Base-by-base conservation (phyloP, 1,140 invertebrate species). In the Araneus ventricosus region DNA sequence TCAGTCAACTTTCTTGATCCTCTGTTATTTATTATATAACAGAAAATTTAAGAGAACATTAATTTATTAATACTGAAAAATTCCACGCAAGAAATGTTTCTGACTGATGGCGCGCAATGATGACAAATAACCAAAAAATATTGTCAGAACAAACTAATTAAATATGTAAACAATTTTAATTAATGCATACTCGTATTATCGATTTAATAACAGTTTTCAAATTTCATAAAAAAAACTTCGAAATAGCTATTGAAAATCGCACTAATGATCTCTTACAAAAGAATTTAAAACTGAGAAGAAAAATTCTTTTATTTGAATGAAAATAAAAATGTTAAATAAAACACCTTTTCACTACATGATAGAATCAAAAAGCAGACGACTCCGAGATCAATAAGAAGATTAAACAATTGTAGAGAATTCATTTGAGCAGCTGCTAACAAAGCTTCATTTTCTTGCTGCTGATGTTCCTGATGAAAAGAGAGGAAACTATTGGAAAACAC, bases 371-470 rank as follows among this genome's bases (percentile, higher is more conserved):
- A 22, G 70, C 70, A 75, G 8, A 34, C 17, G 30, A 37, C 14
- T 17, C 22, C 17, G 27, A 34, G 70, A 75, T 75, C 70, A 75
- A 75, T 75, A 75, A 75, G 22, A 75, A 75, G 70, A 75, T 75
- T 75, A 75, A 75, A 75, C 37, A 75, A 75, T 75, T 75, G 70
- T 75, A 75, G 59, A 37, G 70, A 34, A 75, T 75, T 75, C 70
- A 37, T 75, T 75, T 75, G 17, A 20, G 14, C 70, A 75, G 70
- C 70, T 75, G 34, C 30, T 30, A 37, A 75, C 70, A 75, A 75
- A 75, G 70, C 70, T 37, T 75, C 30, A 34, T 20, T 75, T 75
- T 37, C 34, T 75, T 75, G 70, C 70, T n/a, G n/a, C 70, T 37
- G 70, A 75, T 75, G 70, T 34, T 75, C 34, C 17, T 2, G 6